Percentiles rank a stretch among this genome's conserved stretches.
phyloP scores from a whole-genome alignment of 2,888 invertebrate species.

The Drosophila bunnanda region DNA sequence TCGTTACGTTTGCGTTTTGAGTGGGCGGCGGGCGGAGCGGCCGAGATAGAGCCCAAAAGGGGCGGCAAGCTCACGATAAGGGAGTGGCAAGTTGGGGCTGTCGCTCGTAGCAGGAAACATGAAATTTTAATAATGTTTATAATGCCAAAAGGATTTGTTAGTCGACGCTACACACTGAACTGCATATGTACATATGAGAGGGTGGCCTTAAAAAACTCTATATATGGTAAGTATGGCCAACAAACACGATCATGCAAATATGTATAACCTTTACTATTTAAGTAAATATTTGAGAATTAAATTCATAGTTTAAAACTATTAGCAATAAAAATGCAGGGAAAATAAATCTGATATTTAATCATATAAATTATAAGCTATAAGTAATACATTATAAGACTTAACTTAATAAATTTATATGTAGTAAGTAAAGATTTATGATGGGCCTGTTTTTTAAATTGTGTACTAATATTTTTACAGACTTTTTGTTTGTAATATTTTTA shows the following conservation, averaged over 20 bases:
- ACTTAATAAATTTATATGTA: not conserved
- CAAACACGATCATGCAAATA: not conserved
- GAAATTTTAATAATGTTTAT: slow-evolving; percentile 82
- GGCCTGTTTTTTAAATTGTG: not conserved
- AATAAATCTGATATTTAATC: not conserved
- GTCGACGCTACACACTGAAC: slow-evolving; percentile 68
- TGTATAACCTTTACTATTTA: too few relatives aligned
- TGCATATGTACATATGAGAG: slow-evolving; percentile 49
- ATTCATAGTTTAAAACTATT: not conserved
- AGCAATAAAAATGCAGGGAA: not conserved
- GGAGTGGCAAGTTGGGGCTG: slow-evolving; percentile 32
- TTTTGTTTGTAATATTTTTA: too few relatives aligned
- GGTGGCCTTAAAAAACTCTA: slow-evolving; percentile 6
- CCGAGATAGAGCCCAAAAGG: not conserved
- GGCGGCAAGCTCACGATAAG: not conserved
- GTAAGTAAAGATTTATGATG: not conserved
- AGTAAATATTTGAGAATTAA: not conserved
- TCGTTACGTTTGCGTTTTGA: slow-evolving; percentile 74
- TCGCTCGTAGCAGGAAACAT: slow-evolving; percentile 73
- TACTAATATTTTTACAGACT: too few relatives aligned
- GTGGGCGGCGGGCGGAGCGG: slow-evolving; percentile 49
- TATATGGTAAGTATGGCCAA: not conserved
- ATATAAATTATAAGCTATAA: too few relatives aligned
- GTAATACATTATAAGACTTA: too few relatives aligned
- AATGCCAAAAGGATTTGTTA: slow-evolving; percentile 82